These are phyloP conservation scores for Drosophila merina DNA, from an alignment of 2,888 invertebrate species.

Conservation along the genomic window DNA sequence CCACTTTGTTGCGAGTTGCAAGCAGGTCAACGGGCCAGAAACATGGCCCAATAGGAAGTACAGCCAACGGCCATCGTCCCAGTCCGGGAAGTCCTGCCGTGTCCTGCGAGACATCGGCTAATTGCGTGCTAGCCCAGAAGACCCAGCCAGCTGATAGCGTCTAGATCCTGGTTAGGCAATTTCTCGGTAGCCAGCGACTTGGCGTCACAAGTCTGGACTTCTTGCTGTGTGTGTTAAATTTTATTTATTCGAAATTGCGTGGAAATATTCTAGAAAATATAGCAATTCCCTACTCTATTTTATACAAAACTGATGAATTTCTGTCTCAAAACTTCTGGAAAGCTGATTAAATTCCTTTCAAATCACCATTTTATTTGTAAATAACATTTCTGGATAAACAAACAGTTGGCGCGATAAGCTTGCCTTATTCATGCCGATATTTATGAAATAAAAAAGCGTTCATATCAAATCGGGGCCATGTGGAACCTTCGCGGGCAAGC, in stretches of 20 bases:
- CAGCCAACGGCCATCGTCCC: slow-evolving; percentile 37
- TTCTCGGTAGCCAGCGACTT: slow-evolving; percentile 44
- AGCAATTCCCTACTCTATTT: no score
- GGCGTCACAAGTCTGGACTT: slow-evolving; percentile 63
- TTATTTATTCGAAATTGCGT: background rate
- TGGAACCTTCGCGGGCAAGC: slow-evolving; percentile 27
- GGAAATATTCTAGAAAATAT: no score
- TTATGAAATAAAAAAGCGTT: slow-evolving; percentile 6
- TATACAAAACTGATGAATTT: no score
- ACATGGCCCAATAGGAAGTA: slow-evolving; percentile 61
- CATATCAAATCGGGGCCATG: slow-evolving; percentile 24
- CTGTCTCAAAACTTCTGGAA: no score
- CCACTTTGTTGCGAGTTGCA: slow-evolving; percentile 1
- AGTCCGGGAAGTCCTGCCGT: slow-evolving; percentile 71
- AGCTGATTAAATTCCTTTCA: slow-evolving; percentile 16
- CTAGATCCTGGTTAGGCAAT: slow-evolving; percentile 10
- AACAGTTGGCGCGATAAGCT: slow-evolving; percentile 41
- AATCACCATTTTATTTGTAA: background rate
- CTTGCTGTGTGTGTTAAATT: slow-evolving; percentile 62
- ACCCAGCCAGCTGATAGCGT: slow-evolving; percentile 33
- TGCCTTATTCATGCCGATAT: slow-evolving; percentile 57
- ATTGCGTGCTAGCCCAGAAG: slow-evolving; percentile 68
- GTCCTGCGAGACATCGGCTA: slow-evolving; percentile 66
- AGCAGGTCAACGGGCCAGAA: slow-evolving; percentile 66
- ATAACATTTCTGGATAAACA: slow-evolving; percentile 16